Evolutionary conservation across 2,113 vertebrate species (phyloP).

Genomic region (Otis tarda): DNA sequence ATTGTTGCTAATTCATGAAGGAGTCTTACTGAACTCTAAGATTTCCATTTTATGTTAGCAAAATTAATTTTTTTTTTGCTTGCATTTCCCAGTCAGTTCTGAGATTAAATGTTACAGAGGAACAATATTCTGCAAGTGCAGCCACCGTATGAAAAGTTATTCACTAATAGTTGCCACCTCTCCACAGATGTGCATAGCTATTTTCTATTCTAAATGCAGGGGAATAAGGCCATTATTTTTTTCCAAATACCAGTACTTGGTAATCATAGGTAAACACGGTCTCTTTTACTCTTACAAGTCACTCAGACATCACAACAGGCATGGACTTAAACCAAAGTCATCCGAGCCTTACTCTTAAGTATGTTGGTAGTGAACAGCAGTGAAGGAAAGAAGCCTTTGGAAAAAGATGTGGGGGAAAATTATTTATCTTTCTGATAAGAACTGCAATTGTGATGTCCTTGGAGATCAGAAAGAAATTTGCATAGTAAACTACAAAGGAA

Average conservation of each 20-base stretch:
- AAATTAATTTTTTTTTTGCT: not conserved
- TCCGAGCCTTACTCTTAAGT: not conserved
- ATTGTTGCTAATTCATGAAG: not conserved
- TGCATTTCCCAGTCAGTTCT: not conserved
- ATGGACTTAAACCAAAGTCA: not conserved
- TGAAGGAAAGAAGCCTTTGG: not conserved
- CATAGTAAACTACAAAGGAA: not conserved
- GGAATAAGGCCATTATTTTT: not conserved
- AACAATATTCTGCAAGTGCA: rapidly evolving
- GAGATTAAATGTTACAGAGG: not conserved
- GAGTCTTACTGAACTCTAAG: not conserved
- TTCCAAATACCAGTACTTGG: not conserved
- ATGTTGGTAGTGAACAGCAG: not conserved
- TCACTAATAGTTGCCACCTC: not conserved
- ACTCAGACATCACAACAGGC: not conserved
- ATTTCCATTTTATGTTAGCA: not conserved
- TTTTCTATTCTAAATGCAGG: not conserved
- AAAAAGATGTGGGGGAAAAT: not conserved
- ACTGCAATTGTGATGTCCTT: not conserved
- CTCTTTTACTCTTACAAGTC: not conserved
- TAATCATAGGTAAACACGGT: not conserved
- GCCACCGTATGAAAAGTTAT: not conserved
- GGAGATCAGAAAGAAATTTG: not conserved
- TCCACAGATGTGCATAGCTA: not conserved
- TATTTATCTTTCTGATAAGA: not conserved